Evolutionary conservation across 2,888 invertebrate species (phyloP).

Genomic region (Acronicta psi): DNA sequence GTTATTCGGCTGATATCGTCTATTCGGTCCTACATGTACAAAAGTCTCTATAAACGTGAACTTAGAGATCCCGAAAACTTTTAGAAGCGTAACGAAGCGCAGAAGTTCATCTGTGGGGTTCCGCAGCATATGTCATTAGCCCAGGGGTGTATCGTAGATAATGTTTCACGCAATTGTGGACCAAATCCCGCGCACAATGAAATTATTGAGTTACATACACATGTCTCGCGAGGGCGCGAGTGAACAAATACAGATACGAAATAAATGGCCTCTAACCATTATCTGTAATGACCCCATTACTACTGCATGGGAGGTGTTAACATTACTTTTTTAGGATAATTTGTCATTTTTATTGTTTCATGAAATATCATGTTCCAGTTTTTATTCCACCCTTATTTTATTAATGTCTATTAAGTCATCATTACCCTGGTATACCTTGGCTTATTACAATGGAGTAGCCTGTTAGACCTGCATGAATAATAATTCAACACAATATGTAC

Average conservation of each 20-base stretch:
- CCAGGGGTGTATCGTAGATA: constrained; percentile 69
- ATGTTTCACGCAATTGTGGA: constrained; percentile 83
- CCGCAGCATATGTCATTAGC: constrained; percentile 67
- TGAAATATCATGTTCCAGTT: constrained; percentile 6
- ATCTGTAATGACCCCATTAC: constrained; percentile 75
- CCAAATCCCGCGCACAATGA: constrained; percentile 76
- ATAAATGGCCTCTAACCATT: constrained; percentile 77
- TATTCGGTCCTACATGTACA: too few relatives aligned
- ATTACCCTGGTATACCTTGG: not conserved
- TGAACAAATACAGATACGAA: constrained; percentile 85
- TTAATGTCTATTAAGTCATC: not conserved
- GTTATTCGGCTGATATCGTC: too few relatives aligned
- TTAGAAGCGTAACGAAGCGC: constrained; percentile 32
- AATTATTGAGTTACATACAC: constrained; percentile 84
- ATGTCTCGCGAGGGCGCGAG: constrained; percentile 71
- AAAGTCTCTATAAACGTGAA: too few relatives aligned
- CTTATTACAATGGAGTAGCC: too few relatives aligned
- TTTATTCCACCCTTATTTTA: constrained; percentile 13
- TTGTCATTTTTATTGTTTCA: constrained; percentile 58
- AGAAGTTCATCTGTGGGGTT: constrained; percentile 58
- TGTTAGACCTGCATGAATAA: too few relatives aligned
- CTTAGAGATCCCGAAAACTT: too few relatives aligned
- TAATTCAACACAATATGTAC: too few relatives aligned
- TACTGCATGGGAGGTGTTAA: constrained; percentile 67
- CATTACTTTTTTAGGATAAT: constrained; percentile 59